Evolutionary conservation across 2,113 vertebrate genomes (phyloP).

Genomic region (Syngnathoides biaculeatus): DNA sequence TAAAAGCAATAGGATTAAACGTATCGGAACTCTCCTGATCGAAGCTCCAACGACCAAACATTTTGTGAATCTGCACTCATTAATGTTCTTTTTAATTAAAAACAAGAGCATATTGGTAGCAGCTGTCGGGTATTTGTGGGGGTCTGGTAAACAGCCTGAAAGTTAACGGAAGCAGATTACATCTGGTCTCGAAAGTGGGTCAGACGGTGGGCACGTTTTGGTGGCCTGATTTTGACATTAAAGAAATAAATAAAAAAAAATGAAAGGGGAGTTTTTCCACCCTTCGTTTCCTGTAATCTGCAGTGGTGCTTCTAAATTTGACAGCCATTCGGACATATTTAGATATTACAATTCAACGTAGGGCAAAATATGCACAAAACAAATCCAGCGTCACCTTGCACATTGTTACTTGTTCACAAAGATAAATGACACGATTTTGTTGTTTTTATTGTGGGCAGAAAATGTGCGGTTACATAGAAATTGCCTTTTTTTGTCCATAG

Average conservation of each 20-base stretch:
- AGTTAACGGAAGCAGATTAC: slow-evolving; percentile 57
- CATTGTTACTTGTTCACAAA: neutral
- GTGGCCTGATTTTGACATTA: slow-evolving; percentile 52
- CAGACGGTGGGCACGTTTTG: slow-evolving; percentile 68
- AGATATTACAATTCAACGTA: too few species aligned
- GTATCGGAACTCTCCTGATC: too few species aligned
- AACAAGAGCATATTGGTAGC: neutral
- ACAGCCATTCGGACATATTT: too few species aligned
- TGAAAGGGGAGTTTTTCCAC: slow-evolving; percentile 17
- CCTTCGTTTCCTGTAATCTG: neutral
- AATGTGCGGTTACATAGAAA: too few species aligned
- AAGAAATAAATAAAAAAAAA: slow-evolving; percentile 19
- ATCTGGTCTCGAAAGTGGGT: slow-evolving; percentile 72
- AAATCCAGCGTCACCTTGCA: neutral
- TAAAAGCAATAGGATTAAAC: too few species aligned
- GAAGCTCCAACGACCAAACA: neutral
- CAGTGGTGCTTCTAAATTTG: too few species aligned
- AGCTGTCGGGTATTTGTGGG: slow-evolving; percentile 19
- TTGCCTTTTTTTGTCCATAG: too few species aligned
- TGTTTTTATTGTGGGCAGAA: too few species aligned
- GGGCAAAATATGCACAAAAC: neutral
- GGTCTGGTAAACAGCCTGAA: slow-evolving; percentile 49
- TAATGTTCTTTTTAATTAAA: neutral
- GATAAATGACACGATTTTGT: too few species aligned
- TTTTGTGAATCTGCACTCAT: neutral